A percentile compares a stretch with the other conserved stretches of the same genome.
Evolutionary conservation across 2,113 vertebrate genomes (phyloP).

Genomic region (Sapajus apella): DNA sequence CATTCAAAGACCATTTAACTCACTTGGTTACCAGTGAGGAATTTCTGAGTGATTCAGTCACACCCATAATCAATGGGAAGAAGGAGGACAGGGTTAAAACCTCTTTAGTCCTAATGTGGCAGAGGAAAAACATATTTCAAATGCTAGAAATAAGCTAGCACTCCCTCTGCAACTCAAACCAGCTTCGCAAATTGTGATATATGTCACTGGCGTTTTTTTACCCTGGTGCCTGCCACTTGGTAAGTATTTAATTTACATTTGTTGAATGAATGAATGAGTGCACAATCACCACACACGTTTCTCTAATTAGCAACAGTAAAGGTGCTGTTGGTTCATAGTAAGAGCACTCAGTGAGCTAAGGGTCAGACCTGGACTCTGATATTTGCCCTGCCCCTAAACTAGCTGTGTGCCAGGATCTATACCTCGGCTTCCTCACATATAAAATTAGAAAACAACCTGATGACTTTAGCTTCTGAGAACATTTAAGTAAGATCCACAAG

Average conservation of each 20-base stretch:
- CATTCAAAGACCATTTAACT: neutral
- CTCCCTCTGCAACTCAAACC: neutral
- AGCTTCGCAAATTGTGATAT: neutral
- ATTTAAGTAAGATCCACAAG: neutral
- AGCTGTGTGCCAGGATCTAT: neutral
- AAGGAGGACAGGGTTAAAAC: neutral
- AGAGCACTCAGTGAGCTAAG: neutral
- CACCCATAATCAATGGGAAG: neutral
- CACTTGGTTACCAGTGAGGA: neutral
- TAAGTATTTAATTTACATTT: neutral
- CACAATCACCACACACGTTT: neutral
- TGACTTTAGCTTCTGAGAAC: neutral
- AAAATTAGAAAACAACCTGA: neutral
- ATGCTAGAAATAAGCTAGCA: neutral
- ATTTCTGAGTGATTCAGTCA: neutral
- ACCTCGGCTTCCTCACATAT: neutral
- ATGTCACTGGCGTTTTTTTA: neutral
- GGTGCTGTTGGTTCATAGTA: neutral
- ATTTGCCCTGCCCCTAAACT: neutral
- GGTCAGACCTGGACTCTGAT: neutral
- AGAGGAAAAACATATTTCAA: neutral
- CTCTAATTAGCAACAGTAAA: neutral
- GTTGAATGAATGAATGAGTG: neutral
- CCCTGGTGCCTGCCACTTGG: neutral
- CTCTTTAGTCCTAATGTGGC: neutral